A percentile compares a stretch with the other conserved stretches of the same genome.
Evolutionary conservation across 2,113 vertebrate species (phyloP).

Genomic region (Cervus canadensis): DNA sequence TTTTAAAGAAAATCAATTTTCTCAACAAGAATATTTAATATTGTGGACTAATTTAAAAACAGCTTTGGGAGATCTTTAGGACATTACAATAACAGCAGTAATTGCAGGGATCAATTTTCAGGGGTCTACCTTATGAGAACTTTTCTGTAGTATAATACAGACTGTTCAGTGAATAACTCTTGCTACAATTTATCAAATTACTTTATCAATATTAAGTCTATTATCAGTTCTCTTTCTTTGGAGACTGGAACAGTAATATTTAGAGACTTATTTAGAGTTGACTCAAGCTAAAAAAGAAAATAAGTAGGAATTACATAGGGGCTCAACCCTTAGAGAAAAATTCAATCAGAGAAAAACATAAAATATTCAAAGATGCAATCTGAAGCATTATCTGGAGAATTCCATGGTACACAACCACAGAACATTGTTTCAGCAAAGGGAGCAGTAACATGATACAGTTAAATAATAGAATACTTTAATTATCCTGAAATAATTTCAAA

Average conservation of each 20-base stretch:
- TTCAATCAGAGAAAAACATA: constrained; percentile 59
- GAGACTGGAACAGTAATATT: background rate
- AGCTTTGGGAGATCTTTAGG: background rate
- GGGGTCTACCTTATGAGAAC: background rate
- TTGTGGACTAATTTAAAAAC: background rate
- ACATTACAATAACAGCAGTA: background rate
- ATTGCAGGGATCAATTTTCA: background rate
- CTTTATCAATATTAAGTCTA: background rate
- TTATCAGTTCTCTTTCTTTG: background rate
- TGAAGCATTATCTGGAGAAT: constrained; percentile 70
- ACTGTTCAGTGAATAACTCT: background rate
- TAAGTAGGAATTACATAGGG: constrained; percentile 62
- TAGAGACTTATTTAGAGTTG: constrained; percentile 53
- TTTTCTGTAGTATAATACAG: background rate
- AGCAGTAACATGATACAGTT: constrained; percentile 30
- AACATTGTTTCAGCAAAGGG: constrained; percentile 28
- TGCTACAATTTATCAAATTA: background rate
- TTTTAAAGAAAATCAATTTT: background rate
- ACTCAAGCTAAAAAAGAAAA: constrained; percentile 68
- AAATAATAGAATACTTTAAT: constrained; percentile 65
- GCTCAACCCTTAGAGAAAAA: constrained; percentile 67
- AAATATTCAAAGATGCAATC: constrained; percentile 63
- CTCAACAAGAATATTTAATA: background rate
- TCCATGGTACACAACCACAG: constrained; percentile 56
- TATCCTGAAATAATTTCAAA: constrained; percentile 58